Conservation (phyloP, 1,140 invertebrate species). For the Eriosoma lanigerum region DNA sequence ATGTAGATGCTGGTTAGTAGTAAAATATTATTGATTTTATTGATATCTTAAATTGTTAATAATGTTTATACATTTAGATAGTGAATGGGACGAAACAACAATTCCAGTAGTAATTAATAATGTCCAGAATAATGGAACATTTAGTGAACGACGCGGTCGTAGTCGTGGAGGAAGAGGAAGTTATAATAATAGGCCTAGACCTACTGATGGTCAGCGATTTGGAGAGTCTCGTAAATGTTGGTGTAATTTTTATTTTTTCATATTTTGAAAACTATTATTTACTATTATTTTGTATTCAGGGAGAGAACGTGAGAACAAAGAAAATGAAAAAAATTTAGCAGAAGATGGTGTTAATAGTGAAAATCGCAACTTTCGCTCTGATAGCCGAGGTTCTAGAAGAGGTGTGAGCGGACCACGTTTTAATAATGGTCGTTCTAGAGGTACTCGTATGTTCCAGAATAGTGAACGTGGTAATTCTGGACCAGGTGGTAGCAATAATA, state of each 20-base stretch:
- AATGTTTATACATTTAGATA: not conserved
- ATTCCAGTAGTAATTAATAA: constrained; percentile 54
- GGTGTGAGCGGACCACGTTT: constrained; percentile 57
- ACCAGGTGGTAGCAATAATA: constrained; percentile 44
- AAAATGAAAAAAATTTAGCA: constrained; percentile 63
- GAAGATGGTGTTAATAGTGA: constrained; percentile 61
- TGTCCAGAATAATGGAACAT: constrained; percentile 52
- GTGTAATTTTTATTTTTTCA: not conserved
- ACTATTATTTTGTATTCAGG: constrained; percentile 19
- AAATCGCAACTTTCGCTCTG: constrained; percentile 60
- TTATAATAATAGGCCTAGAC: constrained; percentile 58
- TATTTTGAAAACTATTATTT: constrained; percentile 19
- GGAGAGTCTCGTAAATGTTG: constrained; percentile 32
- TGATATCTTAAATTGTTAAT: not conserved
- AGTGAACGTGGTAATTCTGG: constrained; percentile 56
- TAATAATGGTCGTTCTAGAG: constrained; percentile 61
- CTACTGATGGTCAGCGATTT: constrained; percentile 14
- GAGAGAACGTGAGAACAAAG: constrained; percentile 65
- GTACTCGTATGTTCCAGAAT: constrained; percentile 62
- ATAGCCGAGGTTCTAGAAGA: constrained; percentile 62
- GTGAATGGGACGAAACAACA: constrained; percentile 47
- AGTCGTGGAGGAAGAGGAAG: constrained; percentile 61
- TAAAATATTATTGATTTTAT: not conserved
- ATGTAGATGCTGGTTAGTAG: constrained; percentile 7
- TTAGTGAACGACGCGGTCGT: constrained; percentile 57